phyloP scores from a whole-genome alignment of 2,113 vertebrate species.

The Phylloscopus trochiloides region DNA sequence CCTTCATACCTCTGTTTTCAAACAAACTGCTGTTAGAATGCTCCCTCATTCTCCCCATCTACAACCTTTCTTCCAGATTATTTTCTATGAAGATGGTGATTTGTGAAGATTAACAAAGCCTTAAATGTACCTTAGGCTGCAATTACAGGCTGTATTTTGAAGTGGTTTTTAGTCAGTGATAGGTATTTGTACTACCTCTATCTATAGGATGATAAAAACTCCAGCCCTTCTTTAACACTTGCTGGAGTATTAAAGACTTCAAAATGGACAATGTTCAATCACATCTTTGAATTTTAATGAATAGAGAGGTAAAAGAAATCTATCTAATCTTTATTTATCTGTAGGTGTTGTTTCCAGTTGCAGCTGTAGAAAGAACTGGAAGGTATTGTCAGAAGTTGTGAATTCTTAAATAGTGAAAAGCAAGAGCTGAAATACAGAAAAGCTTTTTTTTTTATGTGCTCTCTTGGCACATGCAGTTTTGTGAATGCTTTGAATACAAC shows the following conservation, averaged over 20 bases:
- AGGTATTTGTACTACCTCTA: neutral
- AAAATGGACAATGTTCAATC: neutral
- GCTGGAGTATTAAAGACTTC: neutral
- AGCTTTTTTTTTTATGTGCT: neutral
- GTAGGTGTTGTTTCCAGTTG: neutral
- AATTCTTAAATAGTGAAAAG: neutral
- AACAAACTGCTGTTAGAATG: neutral
- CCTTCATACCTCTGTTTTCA: neutral
- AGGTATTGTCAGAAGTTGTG: neutral
- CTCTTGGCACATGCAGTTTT: neutral
- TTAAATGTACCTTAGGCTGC: neutral
- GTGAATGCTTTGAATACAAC: neutral
- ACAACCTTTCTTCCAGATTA: neutral
- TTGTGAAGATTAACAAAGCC: neutral
- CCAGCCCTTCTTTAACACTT: neutral
- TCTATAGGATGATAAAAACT: neutral
- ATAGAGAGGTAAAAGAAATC: neutral
- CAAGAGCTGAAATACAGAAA: neutral
- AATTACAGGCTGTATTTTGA: neutral
- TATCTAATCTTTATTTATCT: neutral
- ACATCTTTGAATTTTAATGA: neutral
- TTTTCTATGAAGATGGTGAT: neutral
- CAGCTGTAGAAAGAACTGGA: neutral
- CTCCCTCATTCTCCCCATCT: neutral
- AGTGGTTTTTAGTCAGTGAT: neutral